Evolutionary conservation across 2,888 invertebrate species (phyloP), one percentile per base, ranked within the genome.

Genomic region (Corbicula japonica): DNA sequence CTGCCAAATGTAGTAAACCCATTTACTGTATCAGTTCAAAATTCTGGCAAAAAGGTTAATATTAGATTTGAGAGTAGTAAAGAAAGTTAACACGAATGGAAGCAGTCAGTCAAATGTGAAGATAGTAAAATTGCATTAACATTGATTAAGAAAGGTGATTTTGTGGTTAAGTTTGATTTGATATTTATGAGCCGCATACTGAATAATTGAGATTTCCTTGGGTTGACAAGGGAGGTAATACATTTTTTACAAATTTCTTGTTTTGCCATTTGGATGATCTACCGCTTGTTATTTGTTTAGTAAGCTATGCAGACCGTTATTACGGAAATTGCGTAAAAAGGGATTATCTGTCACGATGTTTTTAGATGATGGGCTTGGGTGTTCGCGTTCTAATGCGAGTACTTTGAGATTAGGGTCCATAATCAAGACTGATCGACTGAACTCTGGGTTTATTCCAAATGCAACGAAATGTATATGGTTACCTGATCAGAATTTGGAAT

Each of bases 201-300:
- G 30, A 6, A 26, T 54, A 23, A 28, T 12, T 54, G 28, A 15
- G 8, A 5, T 54, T 54, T 54, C 30, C 54, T 18, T 54, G 54
- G 54, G 23, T 26, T 54, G 54, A 54, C 54, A 54, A 48, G 48
- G 48, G 48, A 48, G 48, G 48, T 48, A 48, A 48, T 4, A 6
- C 48, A 23, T 48, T n/a, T 48, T 21, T 23, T 48, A 48, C 23
- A 48, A 54, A 23, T 54, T 54, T 54, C 15, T 54, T 26, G 54
- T 54, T 54, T 54, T 54, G 54, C 54, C 54, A 5, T 54, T 54
- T 26, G 54, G 54, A 23, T 54, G 23, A 54, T 54, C 54, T 26
- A 18, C 54, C 54, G 54, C 54, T 6, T 54, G 54, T 23, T 54
- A 54, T 54, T 26, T 54, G 30, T 54, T 54, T 54, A 54, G 8